phyloP scores from a whole-genome alignment of 2,888 invertebrate species.

The Thumatha senex region DNA sequence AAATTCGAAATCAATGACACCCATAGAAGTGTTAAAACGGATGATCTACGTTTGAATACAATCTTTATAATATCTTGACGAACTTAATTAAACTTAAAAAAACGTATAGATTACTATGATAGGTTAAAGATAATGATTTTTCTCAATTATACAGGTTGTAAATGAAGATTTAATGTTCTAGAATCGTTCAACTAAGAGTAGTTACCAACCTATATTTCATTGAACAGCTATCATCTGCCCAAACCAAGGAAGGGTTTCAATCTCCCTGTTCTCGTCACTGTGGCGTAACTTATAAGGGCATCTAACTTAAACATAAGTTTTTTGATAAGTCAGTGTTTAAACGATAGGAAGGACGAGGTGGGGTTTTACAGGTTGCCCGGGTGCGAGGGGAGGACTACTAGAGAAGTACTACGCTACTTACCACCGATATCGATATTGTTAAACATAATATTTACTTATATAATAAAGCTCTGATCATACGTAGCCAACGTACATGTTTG shows the following conservation, averaged over 20 bases:
- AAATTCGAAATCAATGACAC: slow-evolving; percentile 17
- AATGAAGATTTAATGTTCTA: slow-evolving; percentile 39
- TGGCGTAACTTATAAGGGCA: slow-evolving; percentile 69
- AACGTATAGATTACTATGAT: no score
- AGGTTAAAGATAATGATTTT: no score
- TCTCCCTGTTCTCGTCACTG: slow-evolving; percentile 42
- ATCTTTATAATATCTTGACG: no score
- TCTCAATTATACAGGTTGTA: no score
- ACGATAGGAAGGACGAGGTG: slow-evolving; percentile 69
- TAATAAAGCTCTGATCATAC: no score
- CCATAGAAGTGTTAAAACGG: no score
- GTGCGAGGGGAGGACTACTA: slow-evolving; percentile 60
- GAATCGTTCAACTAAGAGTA: slow-evolving; percentile 35
- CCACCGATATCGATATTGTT: slow-evolving; percentile 18
- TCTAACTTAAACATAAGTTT: slow-evolving; percentile 80
- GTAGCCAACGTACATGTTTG: no score
- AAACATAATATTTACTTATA: no score
- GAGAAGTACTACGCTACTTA: slow-evolving; percentile 42
- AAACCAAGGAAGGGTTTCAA: slow-evolving; percentile 31
- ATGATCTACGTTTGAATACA: no score
- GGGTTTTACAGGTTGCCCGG: slow-evolving; percentile 74
- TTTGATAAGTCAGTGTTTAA: slow-evolving; percentile 83
- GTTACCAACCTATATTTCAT: slow-evolving; percentile 31
- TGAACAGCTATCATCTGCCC: slow-evolving; percentile 29
- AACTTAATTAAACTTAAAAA: no score